A percentile compares a stretch with the other conserved stretches of the same genome.
Evolutionary conservation across 2,888 invertebrate species (phyloP).

Genomic region (Eupelmus urozonus): DNA sequence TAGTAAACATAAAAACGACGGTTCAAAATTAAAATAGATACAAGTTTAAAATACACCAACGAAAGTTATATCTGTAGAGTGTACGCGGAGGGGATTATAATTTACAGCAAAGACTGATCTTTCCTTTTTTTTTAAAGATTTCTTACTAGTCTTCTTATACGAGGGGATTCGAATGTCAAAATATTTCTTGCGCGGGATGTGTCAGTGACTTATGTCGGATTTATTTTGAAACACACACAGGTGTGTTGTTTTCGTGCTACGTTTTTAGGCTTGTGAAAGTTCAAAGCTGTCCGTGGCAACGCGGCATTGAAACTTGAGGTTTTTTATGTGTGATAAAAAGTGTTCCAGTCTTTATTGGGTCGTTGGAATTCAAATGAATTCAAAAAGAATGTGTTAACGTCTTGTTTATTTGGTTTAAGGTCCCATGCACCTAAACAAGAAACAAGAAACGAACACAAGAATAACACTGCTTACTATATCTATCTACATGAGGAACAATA

Average conservation of each 20-base stretch:
- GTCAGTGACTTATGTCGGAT: slow-evolving; percentile 33
- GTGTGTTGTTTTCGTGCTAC: slow-evolving; percentile 7
- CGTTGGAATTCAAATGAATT: not conserved
- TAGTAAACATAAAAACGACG: no score
- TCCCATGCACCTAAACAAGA: not conserved
- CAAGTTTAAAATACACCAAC: no score
- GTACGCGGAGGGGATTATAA: no score
- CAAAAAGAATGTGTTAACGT: not conserved
- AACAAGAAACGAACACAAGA: not conserved
- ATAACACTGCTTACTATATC: no score
- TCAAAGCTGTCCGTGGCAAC: not conserved
- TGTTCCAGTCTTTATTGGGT: no score
- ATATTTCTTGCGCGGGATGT: slow-evolving; percentile 42
- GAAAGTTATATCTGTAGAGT: no score
- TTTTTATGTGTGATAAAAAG: no score
- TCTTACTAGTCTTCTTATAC: not conserved
- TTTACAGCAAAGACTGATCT: no score
- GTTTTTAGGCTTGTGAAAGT: slow-evolving; percentile 23
- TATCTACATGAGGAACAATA: no score
- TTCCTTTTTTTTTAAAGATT: no score
- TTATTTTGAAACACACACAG: slow-evolving; percentile 40
- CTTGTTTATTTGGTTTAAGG: no score
- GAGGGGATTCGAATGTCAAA: slow-evolving; percentile 32
- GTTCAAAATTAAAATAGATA: no score
- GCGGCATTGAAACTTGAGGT: not conserved